Conservation (phyloP, 2,888 invertebrate species). For the Tortricodes alternella region DNA sequence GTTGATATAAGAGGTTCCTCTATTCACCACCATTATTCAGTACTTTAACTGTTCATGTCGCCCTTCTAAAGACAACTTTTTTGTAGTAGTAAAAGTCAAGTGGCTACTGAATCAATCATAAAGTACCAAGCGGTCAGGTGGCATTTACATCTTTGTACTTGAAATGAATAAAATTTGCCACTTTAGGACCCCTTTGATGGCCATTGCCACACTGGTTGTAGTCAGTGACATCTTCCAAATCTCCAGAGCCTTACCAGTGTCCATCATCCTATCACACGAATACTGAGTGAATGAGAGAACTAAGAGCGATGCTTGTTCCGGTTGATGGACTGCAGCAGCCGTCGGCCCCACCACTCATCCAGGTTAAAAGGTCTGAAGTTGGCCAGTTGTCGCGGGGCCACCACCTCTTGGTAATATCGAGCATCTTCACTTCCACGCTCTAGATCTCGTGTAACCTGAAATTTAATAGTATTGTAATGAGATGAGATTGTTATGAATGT, state of each 20-base stretch:
- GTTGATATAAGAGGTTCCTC: too few species aligned
- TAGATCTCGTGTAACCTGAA: constrained; percentile 81
- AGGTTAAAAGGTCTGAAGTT: constrained; percentile 91
- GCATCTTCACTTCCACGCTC: constrained; percentile 81
- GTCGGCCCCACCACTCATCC: constrained; percentile 89
- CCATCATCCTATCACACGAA: constrained; percentile 3
- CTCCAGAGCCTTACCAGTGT: constrained; percentile 25
- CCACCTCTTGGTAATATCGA: constrained; percentile 86
- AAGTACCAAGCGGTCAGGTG: too few species aligned
- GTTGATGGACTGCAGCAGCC: constrained; percentile 86
- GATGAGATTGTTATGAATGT: not conserved
- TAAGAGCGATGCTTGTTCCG: constrained; percentile 79
- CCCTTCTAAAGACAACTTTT: too few species aligned
- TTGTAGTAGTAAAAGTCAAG: too few species aligned
- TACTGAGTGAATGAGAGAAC: constrained; percentile 38
- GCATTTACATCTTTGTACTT: too few species aligned
- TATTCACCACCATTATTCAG: too few species aligned
- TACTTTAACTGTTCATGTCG: too few species aligned
- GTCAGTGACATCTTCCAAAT: constrained; percentile 22
- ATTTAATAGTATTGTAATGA: constrained; percentile 11
- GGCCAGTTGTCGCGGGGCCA: constrained; percentile 80
- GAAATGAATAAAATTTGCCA: too few species aligned
- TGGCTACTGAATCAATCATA: too few species aligned
- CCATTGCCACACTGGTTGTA: too few species aligned
- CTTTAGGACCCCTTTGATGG: too few species aligned